phyloP scores from a whole-genome alignment of 2,888 invertebrate genomes.

The Synergus laeviventris region DNA sequence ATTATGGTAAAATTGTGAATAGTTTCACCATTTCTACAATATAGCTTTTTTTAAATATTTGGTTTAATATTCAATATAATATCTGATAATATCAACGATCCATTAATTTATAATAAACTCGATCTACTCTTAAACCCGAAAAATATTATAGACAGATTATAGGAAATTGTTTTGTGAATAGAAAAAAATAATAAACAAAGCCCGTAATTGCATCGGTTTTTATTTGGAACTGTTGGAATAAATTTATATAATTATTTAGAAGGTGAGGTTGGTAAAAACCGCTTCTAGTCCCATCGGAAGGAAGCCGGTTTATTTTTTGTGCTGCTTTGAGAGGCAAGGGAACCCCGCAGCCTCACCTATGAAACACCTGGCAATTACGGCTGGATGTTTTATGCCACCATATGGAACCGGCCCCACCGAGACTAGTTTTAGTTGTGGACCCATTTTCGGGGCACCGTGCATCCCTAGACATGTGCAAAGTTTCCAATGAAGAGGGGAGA shows the following conservation, averaged over 20 bases:
- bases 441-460: conserved; percentile 69
- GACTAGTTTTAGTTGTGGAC: conserved; percentile 71
- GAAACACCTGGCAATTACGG: conserved; percentile 75
- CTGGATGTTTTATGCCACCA: conserved; percentile 68
- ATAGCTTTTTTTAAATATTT: too few species aligned
- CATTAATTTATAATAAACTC: too few species aligned
- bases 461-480: conserved; percentile 67
- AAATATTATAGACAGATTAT: too few species aligned
- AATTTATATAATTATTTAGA: conserved; percentile 18
- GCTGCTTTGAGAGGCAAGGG: conserved; percentile 63
- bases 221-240: conserved; percentile 18
- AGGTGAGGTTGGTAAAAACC: conserved; percentile 36
- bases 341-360: conserved; percentile 69
- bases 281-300: conserved; percentile 67
- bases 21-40: too few species aligned
- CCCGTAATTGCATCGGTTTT: not conserved
- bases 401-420: conserved; percentile 74
- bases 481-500: conserved; percentile 50
- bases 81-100: too few species aligned
- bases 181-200: not conserved
- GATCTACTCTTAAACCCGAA: too few species aligned
- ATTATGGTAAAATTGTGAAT: too few species aligned
- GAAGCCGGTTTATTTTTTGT: conserved; percentile 70
- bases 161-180: not conserved
- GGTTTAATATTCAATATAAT: too few species aligned